Evolutionary conservation across 2,113 vertebrate genomes (phyloP).

Genomic region (Catharus minimus): DNA sequence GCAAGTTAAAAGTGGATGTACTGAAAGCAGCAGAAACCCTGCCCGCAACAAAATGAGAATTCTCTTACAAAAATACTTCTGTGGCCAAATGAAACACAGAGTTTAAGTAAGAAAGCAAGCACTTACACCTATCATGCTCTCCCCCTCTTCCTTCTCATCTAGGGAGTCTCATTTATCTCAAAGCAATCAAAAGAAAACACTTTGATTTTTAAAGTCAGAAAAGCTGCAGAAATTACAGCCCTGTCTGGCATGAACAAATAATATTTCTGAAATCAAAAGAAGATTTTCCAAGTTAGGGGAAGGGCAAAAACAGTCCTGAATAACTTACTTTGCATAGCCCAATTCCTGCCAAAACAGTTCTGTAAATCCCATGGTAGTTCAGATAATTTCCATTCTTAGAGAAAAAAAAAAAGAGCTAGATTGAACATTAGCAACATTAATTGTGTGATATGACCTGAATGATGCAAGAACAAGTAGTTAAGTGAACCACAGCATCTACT

Average conservation of each 20-base stretch:
- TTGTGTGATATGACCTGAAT: conserved; percentile 52
- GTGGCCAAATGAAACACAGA: conserved; percentile 27
- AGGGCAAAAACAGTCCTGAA: conserved; percentile 35
- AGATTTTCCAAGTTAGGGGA: conserved; percentile 45
- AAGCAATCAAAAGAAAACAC: conserved; percentile 27
- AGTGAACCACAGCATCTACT: conserved; percentile 46
- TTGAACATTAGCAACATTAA: conserved; percentile 33
- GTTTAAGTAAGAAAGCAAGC: conserved; percentile 25
- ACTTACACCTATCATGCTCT: neutral
- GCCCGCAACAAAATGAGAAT: neutral
- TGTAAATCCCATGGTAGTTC: conserved; percentile 26
- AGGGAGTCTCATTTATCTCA: conserved; percentile 31
- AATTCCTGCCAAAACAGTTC: conserved; percentile 47
- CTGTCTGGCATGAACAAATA: neutral
- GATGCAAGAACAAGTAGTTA: conserved; percentile 42
- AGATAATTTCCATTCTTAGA: conserved; percentile 47
- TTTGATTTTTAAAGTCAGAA: neutral
- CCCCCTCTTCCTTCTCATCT: neutral
- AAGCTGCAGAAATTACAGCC: conserved; percentile 21
- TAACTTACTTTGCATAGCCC: conserved; percentile 39
- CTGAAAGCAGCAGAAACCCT: conserved; percentile 28
- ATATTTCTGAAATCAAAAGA: conserved; percentile 38
- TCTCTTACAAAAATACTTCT: conserved; percentile 17
- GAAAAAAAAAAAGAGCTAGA: neutral
- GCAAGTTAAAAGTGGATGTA: neutral